Percentiles rank a stretch among this genome's conserved stretches.
phyloP scores from a whole-genome alignment of 2,797 vertebrate species.

The Galago senegalensis region DNA sequence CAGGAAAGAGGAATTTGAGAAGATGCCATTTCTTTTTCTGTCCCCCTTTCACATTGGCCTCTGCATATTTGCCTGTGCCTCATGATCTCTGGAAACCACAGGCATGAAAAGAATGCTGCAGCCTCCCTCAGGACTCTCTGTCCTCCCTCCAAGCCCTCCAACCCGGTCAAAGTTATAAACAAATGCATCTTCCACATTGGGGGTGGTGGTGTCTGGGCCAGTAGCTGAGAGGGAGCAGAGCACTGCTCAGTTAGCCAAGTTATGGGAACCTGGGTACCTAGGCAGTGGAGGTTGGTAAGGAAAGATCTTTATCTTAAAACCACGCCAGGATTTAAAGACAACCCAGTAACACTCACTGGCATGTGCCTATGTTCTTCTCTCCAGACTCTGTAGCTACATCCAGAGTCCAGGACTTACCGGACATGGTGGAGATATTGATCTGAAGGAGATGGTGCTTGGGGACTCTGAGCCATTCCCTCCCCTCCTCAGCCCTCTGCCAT shows the following conservation, averaged over 20 bases:
- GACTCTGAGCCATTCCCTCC: not conserved
- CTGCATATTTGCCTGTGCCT: constrained; percentile 65
- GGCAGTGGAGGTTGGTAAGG: not conserved
- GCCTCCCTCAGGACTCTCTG: constrained; percentile 29
- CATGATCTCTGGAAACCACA: constrained; percentile 68
- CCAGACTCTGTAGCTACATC: constrained; percentile 78
- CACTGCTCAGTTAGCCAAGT: not conserved
- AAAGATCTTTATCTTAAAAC: not conserved
- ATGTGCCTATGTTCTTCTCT: constrained; percentile 31
- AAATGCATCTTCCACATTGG: not conserved
- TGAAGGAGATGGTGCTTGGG: constrained; percentile 77
- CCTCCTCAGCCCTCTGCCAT: constrained; percentile 34
- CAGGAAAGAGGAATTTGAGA: constrained; percentile 55
- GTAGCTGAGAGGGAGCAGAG: not conserved
- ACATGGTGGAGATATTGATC: constrained; percentile 92
- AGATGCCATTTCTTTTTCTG: constrained; percentile 7
- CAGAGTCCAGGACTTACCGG: constrained; percentile 87
- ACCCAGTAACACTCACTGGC: not conserved
- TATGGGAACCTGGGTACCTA: not conserved
- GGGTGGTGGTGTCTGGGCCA: not conserved
- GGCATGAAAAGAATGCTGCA: constrained; percentile 74
- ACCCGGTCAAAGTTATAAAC: constrained; percentile 59
- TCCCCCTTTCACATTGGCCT: constrained; percentile 51
- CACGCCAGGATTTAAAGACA: not conserved
- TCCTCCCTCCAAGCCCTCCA: not conserved